Percentiles rank a stretch among this genome's conserved stretches.
phyloP scores from a whole-genome alignment of 2,888 invertebrate genomes.

The Eucera pruinosa region DNA sequence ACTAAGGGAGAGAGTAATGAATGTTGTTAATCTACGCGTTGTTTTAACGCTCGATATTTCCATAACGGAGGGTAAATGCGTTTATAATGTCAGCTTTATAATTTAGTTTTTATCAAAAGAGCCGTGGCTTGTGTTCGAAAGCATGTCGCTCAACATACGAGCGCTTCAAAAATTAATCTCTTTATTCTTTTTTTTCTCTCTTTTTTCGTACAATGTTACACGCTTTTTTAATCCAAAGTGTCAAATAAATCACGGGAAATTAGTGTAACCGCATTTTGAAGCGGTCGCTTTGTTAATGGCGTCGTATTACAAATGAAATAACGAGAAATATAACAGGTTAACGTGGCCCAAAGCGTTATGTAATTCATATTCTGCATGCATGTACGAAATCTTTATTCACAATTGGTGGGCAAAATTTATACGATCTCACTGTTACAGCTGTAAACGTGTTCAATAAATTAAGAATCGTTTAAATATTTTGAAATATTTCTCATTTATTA shows the following conservation, averaged over 20 bases:
- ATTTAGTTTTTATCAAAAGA: conserved; percentile 13
- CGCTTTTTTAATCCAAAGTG: conserved; percentile 1
- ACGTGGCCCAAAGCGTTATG: not conserved
- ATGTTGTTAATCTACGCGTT: conserved; percentile 32
- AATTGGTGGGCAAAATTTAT: not conserved
- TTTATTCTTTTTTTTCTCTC: not conserved
- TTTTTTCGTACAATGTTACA: not conserved
- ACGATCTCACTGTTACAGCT: too few species aligned
- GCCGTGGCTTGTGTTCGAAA: not conserved
- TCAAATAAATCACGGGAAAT: not conserved
- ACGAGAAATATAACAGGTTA: not conserved
- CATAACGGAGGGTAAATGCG: conserved; percentile 13
- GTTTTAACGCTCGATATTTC: conserved; percentile 28
- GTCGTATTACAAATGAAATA: not conserved
- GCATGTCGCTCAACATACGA: not conserved
- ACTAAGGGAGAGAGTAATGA: conserved; percentile 23
- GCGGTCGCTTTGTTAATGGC: not conserved
- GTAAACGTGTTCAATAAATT: not conserved
- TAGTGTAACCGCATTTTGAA: not conserved
- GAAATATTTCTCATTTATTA: not conserved
- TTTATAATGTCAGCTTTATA: conserved; percentile 1
- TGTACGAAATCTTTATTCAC: not conserved
- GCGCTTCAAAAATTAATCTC: not conserved
- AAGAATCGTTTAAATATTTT: not conserved
- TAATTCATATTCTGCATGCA: not conserved